Conservation (phyloP, 2,797 vertebrate genomes). For the Acipenser ruthenus region DNA sequence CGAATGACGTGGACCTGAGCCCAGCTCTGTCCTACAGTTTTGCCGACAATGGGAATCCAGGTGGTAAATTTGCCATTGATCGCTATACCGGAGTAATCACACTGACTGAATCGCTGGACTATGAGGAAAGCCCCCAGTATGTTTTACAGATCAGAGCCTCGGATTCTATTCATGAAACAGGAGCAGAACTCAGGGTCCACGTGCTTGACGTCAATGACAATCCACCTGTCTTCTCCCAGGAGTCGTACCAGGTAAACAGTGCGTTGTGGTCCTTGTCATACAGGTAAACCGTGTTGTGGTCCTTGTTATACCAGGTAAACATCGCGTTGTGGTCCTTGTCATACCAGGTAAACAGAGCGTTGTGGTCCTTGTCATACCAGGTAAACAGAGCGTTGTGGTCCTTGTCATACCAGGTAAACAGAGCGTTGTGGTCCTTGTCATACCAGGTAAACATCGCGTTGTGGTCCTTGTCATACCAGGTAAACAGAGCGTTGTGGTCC, state of each 20-base stretch:
- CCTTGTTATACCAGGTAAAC: no score
- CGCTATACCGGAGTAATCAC: conserved; percentile 64
- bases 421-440: no score
- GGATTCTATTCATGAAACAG: conserved; percentile 69
- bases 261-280: no score
- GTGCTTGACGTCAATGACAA: conserved; percentile 86
- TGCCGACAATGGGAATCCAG: conserved; percentile 44
- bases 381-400: no score
- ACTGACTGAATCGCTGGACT: conserved; percentile 66
- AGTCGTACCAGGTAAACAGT: conserved; percentile 74
- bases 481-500: no score
- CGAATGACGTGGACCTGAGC: conserved; percentile 73
- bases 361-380: no score
- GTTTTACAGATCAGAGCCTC: conserved; percentile 61
- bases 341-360: no score
- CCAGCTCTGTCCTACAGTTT: conserved; percentile 74
- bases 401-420: no score
- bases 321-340: no score
- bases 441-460: no score
- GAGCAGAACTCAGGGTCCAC: conserved; percentile 57
- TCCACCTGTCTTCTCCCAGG: conserved; percentile 70
- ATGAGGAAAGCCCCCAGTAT: conserved; percentile 63
- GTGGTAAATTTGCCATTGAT: conserved; percentile 68
- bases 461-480: no score
- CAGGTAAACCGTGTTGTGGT: no score